Evolutionary conservation across 2,797 vertebrate species (phyloP).

Genomic region (Pseudotriccus pelzelni): DNA sequence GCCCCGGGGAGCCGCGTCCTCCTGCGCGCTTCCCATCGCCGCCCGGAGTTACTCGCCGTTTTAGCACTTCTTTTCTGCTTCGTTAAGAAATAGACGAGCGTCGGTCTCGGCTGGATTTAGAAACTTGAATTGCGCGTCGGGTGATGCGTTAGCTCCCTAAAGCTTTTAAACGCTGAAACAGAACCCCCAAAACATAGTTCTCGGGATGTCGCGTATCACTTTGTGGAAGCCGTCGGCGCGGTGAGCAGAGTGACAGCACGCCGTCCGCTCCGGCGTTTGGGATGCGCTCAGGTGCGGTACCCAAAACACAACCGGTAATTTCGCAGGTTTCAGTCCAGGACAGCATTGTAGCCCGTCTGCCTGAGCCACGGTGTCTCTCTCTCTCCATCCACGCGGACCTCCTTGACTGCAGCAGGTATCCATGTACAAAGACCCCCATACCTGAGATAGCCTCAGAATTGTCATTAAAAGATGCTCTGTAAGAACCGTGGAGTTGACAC

Average conservation of each 20-base stretch:
- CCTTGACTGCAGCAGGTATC: background rate
- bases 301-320: fast-evolving
- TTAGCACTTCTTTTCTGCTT: background rate
- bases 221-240: fast-evolving
- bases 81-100: fast-evolving
- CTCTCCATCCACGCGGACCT: fast-evolving
- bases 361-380: too few relatives aligned
- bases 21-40: background rate
- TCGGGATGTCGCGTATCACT: background rate
- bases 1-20: background rate
- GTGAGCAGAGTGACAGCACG: fast-evolving
- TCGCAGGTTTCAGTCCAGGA: fast-evolving
- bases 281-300: fast-evolving
- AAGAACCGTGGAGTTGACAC: background rate
- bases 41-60: background rate
- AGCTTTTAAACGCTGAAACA: background rate
- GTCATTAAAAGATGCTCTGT: background rate
- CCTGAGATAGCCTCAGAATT: background rate
- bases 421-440: fast-evolving
- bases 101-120: background rate
- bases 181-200: fast-evolving
- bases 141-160: background rate
- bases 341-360: fast-evolving
- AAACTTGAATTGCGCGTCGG: fast-evolving
- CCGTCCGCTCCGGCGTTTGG: too few relatives aligned